Evolutionary conservation across 2,888 invertebrate genomes (phyloP).

Genomic region (Pherbina coryleti): DNA sequence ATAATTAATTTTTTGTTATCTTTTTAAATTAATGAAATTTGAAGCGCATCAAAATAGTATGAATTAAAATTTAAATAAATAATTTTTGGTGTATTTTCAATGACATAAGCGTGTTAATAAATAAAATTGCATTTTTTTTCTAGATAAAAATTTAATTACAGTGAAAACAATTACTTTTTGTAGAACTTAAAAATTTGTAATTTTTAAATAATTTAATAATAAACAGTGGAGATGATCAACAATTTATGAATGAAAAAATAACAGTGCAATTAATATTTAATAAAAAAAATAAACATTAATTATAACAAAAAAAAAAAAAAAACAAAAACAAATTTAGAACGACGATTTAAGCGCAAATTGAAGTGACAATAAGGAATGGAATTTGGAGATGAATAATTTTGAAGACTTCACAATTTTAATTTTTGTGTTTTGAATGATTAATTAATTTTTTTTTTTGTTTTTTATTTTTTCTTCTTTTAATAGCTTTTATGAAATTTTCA

Average conservation of each 20-base stretch:
- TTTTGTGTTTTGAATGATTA: not conserved
- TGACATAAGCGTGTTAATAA: conserved; percentile 44
- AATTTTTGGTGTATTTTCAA: conserved; percentile 50
- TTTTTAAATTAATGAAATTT: not conserved
- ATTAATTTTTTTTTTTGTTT: not conserved
- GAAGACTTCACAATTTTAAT: not conserved
- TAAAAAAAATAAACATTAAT: conserved; percentile 1
- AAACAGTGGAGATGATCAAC: conserved; percentile 14
- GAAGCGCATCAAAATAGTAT: not conserved
- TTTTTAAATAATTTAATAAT: conserved; percentile 19
- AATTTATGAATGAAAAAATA: conserved; percentile 22
- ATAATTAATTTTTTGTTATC: conserved; percentile 6
- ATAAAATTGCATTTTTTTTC: conserved; percentile 41
- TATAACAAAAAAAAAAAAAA: not conserved
- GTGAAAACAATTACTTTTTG: not conserved
- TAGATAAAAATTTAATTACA: conserved; percentile 46
- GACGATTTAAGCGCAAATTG: no score
- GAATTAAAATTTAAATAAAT: conserved; percentile 21
- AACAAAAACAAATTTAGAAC: conserved; percentile 15
- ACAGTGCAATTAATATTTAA: not conserved
- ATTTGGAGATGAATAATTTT: conserved; percentile 9
- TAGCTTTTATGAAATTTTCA: not conserved
- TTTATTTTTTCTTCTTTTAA: not conserved
- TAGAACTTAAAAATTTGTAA: conserved; percentile 5
- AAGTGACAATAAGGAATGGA: not conserved